phyloP scores from a whole-genome alignment of 2,797 vertebrate species.

The Anguilla anguilla region DNA sequence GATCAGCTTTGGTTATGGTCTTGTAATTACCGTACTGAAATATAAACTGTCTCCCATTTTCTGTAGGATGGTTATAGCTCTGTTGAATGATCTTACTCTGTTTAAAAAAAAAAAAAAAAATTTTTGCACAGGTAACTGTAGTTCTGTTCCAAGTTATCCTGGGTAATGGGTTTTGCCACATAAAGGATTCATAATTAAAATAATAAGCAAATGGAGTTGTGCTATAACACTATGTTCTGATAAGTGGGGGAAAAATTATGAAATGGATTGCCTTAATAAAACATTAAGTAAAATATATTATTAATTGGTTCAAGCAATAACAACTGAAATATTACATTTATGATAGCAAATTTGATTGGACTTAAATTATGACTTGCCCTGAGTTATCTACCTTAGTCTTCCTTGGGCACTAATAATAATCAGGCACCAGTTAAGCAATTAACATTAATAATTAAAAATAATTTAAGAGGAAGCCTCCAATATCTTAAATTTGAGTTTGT shows the following conservation, averaged over 20 bases:
- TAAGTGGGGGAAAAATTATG: background rate
- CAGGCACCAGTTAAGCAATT: no score
- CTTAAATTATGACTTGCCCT: no score
- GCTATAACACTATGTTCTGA: background rate
- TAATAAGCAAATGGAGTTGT: background rate
- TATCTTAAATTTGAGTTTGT: no score
- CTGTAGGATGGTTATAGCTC: background rate
- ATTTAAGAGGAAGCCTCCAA: no score
- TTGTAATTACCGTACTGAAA: background rate
- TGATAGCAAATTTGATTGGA: no score
- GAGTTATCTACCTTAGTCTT: no score
- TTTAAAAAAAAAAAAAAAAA: background rate
- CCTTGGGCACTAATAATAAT: no score
- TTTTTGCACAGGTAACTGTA: background rate
- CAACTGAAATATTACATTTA: no score
- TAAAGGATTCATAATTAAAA: background rate
- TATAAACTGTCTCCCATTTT: background rate
- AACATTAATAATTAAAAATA: no score
- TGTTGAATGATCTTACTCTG: background rate
- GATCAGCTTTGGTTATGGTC: background rate
- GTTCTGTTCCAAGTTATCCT: background rate
- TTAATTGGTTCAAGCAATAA: no score
- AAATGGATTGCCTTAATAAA: background rate
- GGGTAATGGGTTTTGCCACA: background rate
- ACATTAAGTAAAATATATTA: no score